Base-by-base conservation (phyloP, 1,140 invertebrate species). In the Druon quercuslanigerum region DNA sequence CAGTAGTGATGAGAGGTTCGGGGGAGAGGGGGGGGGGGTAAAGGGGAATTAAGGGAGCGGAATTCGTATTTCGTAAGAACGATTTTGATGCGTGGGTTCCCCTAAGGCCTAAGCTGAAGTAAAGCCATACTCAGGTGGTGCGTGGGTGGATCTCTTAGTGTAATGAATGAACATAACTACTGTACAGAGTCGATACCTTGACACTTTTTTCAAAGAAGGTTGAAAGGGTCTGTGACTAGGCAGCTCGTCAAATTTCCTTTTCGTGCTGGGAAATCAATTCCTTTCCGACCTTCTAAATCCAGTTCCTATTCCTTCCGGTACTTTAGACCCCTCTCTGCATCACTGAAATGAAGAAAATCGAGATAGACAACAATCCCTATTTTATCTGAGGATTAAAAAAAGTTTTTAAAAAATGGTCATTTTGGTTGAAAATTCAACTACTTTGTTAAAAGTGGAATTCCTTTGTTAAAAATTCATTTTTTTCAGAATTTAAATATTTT, bases 161-260 rank as follows among this genome's bases (percentile, higher is more conserved):
- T 76, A 75, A 77, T 66, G 60, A 51, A 72, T 79, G 77, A 80
- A 71, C 79, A 51, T 78, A 78, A 78, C 73, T 33, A 16, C 17
- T 73, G 6, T 52, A 74, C 46, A 57, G 56, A 51, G 50, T 5
- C 46, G 19, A 52, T 80, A 76, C 79, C 79, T 82, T 72, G 74
- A 60, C 50, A 50, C 54, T 72, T 73, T 71, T 33, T 25, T 81
- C 20, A 40, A 33, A 33, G 25, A 66, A 14, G 25, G 13, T 33
- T 66, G 57, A 66, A 33, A 16, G 8, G 25, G 12, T 14, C 13
- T 66, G 20, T 6, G 16, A 25, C 3, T 8, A 40, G 25, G 14
- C 20, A 13, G 2, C 40, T 46, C 40, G 16, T 46, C 60, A 66
- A 66, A 40, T 66, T 66, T 66, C n/a, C 33, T n/a, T 14, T 33